Evolutionary conservation across 2,113 vertebrate genomes (phyloP), one percentile per base, ranked within the genome.

Genomic region (Oreochromis spilurus): DNA sequence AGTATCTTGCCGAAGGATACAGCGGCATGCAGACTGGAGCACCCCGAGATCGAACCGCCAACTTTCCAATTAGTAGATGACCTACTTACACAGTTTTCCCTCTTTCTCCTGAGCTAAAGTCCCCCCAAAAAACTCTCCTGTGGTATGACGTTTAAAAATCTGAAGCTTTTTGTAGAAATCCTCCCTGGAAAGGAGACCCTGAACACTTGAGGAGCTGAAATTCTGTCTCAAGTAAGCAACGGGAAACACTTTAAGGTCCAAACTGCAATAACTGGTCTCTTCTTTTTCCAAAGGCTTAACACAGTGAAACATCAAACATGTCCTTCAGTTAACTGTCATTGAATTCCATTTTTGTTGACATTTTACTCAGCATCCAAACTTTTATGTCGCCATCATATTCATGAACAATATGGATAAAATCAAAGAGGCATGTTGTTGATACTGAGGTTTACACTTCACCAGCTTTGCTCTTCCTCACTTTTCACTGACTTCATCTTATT

Each of bases 1-100:
- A n/a, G 0, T 36, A 65, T 65, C 17, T 36, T 4, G 31, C 60
- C 17, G 4, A n/a, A 36, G 0, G 4, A n/a, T 0, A 0, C 60
- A 0, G 60, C 38, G 17, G 1, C 1, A 1, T 65, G 31, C 1
- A 38, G 10, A 7, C 31, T n/a, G 17, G 31, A 65, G 60, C 17
- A 13, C 31, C 31, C 6, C 0, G 1, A 65, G 31, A 38, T 0
- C 3, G 1, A 1, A n/a, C 31, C 60, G 0, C 60, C 60, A 65
- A 65, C 31, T 62, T 62, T 36, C 58, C 36, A 36, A n/a, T 62
- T 12, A 0, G 31, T 65, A 12, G 2, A 38, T 38, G 4, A 38
- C 31, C 60, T 65, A 1, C 17, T 31, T n/a, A 12, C 9, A 62
- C 60, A 65, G 31, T 65, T 65, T 36, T 3, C 31, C 17, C 17